Conservation (phyloP, 2,797 vertebrate species). For the Darevskia nairensis region DNA sequence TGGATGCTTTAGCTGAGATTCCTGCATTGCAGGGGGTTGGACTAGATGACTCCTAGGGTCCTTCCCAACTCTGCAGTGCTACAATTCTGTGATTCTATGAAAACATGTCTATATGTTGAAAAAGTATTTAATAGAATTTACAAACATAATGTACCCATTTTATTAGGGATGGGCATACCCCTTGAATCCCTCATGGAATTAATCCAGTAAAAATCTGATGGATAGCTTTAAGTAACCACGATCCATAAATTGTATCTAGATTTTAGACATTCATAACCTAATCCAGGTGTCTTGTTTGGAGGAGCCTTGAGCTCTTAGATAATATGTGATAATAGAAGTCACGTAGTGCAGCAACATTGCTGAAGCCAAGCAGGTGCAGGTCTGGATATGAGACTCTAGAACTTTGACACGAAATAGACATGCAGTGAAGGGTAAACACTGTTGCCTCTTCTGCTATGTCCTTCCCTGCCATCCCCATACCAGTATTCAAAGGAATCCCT, state of each 20-base stretch:
- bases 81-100: neutral
- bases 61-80: no score
- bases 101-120: neutral
- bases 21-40: no score
- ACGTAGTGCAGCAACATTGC: neutral
- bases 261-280: neutral
- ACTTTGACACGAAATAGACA: neutral
- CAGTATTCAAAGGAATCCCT: neutral
- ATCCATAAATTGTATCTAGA: no score
- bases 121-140: neutral
- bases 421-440: neutral
- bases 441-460: no score
- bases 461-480: neutral
- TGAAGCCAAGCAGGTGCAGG: neutral
- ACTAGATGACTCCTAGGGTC: no score
- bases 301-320: neutral
- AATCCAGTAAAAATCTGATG: neutral
- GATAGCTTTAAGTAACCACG: no score
- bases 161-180: neutral
- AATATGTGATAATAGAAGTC: neutral
- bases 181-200: neutral
- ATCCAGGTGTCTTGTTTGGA: neutral
- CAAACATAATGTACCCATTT: neutral
- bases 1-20: no score
- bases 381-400: neutral